A percentile compares a stretch with the other conserved stretches of the same genome.
These are phyloP conservation scores for Ardeotis arabs DNA, from an alignment of 2,113 vertebrate species.

Conservation along the genomic window DNA sequence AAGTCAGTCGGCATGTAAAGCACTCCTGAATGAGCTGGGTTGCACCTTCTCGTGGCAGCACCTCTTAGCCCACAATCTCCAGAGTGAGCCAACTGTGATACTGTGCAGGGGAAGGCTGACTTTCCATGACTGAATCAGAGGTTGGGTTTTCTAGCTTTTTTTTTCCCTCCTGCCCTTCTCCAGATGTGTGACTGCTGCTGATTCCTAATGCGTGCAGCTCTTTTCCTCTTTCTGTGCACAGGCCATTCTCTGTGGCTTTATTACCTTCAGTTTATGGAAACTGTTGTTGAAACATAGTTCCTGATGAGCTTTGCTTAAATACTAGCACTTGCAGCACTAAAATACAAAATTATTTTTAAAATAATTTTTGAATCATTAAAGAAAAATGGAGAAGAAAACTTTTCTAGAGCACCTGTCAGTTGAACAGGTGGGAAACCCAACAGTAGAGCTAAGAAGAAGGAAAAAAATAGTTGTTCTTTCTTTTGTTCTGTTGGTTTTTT, in stretches of 20 bases:
- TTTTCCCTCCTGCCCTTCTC: background rate
- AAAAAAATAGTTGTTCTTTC: background rate
- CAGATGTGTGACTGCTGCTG: background rate
- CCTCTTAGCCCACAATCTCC: background rate
- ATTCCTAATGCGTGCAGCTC: background rate
- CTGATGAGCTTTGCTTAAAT: background rate
- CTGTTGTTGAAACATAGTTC: background rate
- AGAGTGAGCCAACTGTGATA: background rate
- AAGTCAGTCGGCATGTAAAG: accelerated
- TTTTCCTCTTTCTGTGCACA: background rate
- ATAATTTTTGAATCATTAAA: background rate
- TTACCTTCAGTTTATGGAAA: background rate
- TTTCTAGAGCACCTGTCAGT: background rate
- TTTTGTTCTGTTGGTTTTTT: background rate
- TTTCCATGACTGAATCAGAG: background rate
- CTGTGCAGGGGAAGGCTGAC: background rate
- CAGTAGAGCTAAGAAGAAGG: background rate
- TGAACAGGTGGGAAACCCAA: background rate
- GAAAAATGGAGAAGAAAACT: background rate
- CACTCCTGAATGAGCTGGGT: background rate
- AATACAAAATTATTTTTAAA: background rate
- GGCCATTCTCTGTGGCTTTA: background rate
- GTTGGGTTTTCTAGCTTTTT: background rate
- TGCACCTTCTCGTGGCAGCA: accelerated
- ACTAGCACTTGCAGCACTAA: background rate